Evolutionary conservation across 2,113 vertebrate genomes (phyloP).

Genomic region (Miniopterus natalensis): DNA sequence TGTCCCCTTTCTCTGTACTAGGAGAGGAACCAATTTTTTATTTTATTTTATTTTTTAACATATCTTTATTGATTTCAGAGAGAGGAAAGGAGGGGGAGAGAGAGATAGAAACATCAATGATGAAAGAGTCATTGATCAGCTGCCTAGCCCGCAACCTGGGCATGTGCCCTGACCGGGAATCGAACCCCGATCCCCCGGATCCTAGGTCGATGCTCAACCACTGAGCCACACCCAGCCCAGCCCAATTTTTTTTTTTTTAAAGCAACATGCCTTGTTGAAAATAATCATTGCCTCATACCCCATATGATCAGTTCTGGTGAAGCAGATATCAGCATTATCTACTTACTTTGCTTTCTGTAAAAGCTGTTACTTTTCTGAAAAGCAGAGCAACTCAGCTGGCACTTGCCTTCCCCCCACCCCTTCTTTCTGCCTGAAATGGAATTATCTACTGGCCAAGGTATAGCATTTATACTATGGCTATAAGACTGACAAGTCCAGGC

Average conservation of each 20-base stretch:
- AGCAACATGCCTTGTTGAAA: background rate
- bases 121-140: no score
- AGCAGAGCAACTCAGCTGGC: background rate
- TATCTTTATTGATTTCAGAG: no score
- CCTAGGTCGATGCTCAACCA: no score
- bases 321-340: background rate
- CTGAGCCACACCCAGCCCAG: no score
- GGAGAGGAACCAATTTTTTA: background rate
- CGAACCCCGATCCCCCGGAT: no score
- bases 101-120: no score
- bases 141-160: no score
- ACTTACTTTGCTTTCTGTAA: background rate
- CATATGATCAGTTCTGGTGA: background rate
- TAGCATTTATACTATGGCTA: background rate
- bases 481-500: background rate
- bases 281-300: background rate
- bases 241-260: background rate
- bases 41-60: no score
- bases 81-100: no score
- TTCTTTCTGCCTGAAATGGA: background rate
- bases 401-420: background rate
- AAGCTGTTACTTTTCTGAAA: background rate
- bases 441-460: background rate
- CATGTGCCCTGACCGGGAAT: no score
- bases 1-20: background rate